Conservation (phyloP, 2,888 invertebrate species). For the Cataglyphis cursor region DNA sequence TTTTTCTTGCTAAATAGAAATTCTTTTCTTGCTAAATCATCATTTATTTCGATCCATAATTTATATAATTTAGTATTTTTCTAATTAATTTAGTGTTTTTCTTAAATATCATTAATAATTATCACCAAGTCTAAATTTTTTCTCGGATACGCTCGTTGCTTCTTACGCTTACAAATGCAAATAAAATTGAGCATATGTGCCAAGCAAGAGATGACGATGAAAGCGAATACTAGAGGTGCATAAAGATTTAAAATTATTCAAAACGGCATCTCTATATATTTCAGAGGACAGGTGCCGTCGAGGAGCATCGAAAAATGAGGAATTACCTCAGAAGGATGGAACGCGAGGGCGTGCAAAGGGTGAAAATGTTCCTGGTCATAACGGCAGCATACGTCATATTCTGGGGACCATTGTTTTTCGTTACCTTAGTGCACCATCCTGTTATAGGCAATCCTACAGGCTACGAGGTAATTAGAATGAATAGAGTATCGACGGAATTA, state of each 20-base stretch:
- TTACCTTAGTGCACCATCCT: conserved; percentile 93
- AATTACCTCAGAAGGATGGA: conserved; percentile 93
- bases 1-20: background rate
- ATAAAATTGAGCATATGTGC: background rate
- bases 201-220: background rate
- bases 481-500: background rate
- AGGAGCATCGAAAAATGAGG: conserved; percentile 92
- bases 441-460: conserved; percentile 91
- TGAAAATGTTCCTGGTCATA: conserved; percentile 95
- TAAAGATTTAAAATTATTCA: conserved; percentile 1
- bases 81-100: background rate
- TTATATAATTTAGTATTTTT: background rate
- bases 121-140: background rate
- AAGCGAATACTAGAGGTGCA: background rate
- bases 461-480: conserved; percentile 89
- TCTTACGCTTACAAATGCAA: background rate
- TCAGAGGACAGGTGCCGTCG: conserved; percentile 88
- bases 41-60: background rate
- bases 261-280: conserved; percentile 41
- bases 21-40: background rate
- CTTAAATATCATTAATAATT: background rate
- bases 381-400: conserved; percentile 95
- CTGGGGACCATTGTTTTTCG: conserved; percentile 96
- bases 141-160: background rate
- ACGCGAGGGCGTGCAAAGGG: conserved; percentile 93